These are phyloP conservation scores for Tachysurus vachellii DNA, from an alignment of 2,113 vertebrate genomes.

Conservation along the genomic window DNA sequence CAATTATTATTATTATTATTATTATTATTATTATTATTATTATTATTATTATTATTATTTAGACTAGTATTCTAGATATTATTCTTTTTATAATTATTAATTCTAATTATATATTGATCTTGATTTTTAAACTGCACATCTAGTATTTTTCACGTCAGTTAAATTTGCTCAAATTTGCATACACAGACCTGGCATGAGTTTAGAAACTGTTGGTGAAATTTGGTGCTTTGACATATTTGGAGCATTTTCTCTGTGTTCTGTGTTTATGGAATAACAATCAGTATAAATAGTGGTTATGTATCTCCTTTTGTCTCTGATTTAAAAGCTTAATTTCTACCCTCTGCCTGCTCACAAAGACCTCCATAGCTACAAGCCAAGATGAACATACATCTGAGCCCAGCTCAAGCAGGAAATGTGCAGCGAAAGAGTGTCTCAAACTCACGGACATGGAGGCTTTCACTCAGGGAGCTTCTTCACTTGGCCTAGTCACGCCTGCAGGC, in stretches of 20 bases:
- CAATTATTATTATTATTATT: background rate
- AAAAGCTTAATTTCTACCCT: slow-evolving; percentile 27
- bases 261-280: slow-evolving; percentile 31
- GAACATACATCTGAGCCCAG: slow-evolving; percentile 24
- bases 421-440: slow-evolving; percentile 34
- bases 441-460: slow-evolving; percentile 34
- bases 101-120: background rate
- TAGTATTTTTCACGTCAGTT: background rate
- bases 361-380: slow-evolving; percentile 25
- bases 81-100: background rate
- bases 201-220: background rate
- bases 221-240: slow-evolving; percentile 17
- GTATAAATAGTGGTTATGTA: slow-evolving; percentile 32
- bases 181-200: background rate
- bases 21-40: background rate
- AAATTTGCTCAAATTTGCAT: background rate
- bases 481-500: slow-evolving; percentile 36
- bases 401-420: slow-evolving; percentile 24
- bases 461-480: slow-evolving; percentile 15
- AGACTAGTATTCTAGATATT: too few species aligned
- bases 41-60: background rate
- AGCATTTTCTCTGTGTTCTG: slow-evolving; percentile 12
- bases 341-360: slow-evolving; percentile 4
- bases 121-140: background rate
- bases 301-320: slow-evolving; percentile 40